phyloP scores from a whole-genome alignment of 2,888 invertebrate genomes.

The Leptopterna dolabrata region DNA sequence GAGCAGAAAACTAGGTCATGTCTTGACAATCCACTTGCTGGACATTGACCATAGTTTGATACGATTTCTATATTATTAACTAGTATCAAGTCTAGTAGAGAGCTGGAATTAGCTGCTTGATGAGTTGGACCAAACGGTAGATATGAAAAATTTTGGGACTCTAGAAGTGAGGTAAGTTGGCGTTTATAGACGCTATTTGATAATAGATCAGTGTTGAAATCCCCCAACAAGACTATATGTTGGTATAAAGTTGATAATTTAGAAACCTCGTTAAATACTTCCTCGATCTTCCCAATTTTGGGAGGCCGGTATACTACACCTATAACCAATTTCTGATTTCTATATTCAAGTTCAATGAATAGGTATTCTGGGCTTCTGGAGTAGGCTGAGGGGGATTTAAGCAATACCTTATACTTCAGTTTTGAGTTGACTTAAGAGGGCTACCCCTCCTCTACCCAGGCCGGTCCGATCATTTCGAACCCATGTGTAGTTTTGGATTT shows the following conservation, averaged over 20 bases:
- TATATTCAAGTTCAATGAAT: background rate
- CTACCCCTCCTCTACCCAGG: background rate
- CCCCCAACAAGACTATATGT: background rate
- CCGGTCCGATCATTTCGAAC: constrained; percentile 16
- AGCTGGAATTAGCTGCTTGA: background rate
- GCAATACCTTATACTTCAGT: background rate
- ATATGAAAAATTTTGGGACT: background rate
- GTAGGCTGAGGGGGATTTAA: background rate
- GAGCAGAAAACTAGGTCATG: background rate
- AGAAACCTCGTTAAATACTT: background rate
- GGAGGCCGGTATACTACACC: background rate
- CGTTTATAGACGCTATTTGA: background rate
- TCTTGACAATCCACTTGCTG: background rate
- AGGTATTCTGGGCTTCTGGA: background rate
- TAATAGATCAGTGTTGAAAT: background rate
- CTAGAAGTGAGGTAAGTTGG: background rate
- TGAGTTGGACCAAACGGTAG: background rate
- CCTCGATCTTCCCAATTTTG: background rate
- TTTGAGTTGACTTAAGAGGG: background rate
- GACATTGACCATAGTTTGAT: background rate
- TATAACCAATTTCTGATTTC: background rate
- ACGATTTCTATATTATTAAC: background rate
- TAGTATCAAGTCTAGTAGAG: background rate
- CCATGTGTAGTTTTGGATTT: background rate
- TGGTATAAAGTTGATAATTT: background rate